phyloP scores from a whole-genome alignment of 2,888 invertebrate genomes.

The Anthoptus insignis region DNA sequence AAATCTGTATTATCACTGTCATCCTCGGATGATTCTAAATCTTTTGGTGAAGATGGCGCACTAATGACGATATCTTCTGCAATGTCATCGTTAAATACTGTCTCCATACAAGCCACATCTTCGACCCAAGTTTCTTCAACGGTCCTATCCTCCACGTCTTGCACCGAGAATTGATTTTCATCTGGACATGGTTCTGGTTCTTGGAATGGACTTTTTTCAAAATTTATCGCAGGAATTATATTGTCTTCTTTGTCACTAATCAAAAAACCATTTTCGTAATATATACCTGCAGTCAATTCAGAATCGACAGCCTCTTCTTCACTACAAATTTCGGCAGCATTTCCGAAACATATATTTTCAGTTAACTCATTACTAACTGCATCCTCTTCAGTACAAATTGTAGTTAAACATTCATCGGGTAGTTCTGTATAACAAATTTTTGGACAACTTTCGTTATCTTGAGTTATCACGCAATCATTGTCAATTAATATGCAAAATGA shows the following conservation, averaged over 20 bases:
- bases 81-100: slow-evolving; percentile 77
- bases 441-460: slow-evolving; percentile 65
- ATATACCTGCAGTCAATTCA: not conserved
- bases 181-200: slow-evolving; percentile 49
- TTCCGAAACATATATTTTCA: slow-evolving; percentile 8
- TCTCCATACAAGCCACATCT: slow-evolving; percentile 79
- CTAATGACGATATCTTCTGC: slow-evolving; percentile 71
- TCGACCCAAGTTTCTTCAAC: slow-evolving; percentile 75
- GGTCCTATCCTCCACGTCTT: slow-evolving; percentile 58
- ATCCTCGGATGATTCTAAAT: slow-evolving; percentile 52
- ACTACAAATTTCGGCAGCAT: not conserved
- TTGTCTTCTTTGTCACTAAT: slow-evolving; percentile 2
- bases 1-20: slow-evolving; percentile 51
- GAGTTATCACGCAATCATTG: slow-evolving; percentile 71
- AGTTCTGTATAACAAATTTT: slow-evolving; percentile 70
- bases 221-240: slow-evolving; percentile 48
- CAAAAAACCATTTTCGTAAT: not conserved
- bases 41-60: slow-evolving; percentile 60
- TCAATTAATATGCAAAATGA: slow-evolving; percentile 79
- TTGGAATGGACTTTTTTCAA: slow-evolving; percentile 46
- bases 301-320: not conserved
- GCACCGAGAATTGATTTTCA: slow-evolving; percentile 54
- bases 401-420: slow-evolving; percentile 57
- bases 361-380: slow-evolving; percentile 8
- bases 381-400: slow-evolving; percentile 22